Conservation (phyloP, 2,113 vertebrate genomes). For the Carassius gibelio region DNA sequence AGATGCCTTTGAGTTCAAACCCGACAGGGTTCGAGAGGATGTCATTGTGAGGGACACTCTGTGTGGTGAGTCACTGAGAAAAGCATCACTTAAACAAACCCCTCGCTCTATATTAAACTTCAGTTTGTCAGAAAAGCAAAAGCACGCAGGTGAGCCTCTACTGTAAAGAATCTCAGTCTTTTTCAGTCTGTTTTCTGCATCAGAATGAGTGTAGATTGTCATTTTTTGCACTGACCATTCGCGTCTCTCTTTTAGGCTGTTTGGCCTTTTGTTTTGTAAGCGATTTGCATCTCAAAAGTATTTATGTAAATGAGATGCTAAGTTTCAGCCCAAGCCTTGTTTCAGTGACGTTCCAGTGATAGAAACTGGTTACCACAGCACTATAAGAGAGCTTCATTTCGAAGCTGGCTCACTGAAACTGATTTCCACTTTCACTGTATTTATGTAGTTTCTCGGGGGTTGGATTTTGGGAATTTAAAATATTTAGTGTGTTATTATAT, state of each 20-base stretch:
- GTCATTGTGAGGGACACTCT: constrained; percentile 41
- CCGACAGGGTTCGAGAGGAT: constrained; percentile 37
- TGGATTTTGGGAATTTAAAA: constrained; percentile 8
- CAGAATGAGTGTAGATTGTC: background rate
- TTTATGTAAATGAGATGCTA: constrained; percentile 27
- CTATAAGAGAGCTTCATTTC: background rate
- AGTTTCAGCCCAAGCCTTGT: constrained; percentile 2
- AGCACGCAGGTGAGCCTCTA: background rate
- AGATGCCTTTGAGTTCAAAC: constrained; percentile 18
- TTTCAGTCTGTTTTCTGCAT: background rate
- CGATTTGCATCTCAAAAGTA: constrained; percentile 37
- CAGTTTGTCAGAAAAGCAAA: background rate
- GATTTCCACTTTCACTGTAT: background rate
- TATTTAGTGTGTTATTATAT: constrained; percentile 9
- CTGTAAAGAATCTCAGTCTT: background rate
- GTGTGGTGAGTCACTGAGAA: constrained; percentile 24
- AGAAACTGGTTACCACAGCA: background rate
- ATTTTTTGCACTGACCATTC: background rate
- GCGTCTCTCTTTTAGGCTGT: background rate
- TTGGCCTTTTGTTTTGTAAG: constrained; percentile 25
- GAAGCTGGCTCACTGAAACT: background rate
- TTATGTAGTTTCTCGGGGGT: background rate
- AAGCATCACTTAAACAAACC: background rate
- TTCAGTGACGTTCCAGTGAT: background rate
- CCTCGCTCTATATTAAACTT: background rate